Conservation (phyloP, 2,113 vertebrate species). For the Globicephala melas region DNA sequence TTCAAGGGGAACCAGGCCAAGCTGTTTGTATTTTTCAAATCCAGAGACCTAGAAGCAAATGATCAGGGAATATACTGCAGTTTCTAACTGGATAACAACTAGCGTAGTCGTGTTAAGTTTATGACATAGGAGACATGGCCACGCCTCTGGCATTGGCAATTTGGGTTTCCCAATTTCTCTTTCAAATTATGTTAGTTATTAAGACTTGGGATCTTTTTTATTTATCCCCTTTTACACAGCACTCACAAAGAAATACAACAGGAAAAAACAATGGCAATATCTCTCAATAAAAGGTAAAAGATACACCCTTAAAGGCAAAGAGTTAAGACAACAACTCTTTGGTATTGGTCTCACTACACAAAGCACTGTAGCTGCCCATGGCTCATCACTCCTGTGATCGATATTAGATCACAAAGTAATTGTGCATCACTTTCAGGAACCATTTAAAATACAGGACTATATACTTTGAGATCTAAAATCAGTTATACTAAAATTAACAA, state of each 20-base stretch:
- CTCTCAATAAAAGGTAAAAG: background rate
- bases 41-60: background rate
- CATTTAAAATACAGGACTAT: background rate
- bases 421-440: background rate
- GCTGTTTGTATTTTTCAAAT: background rate
- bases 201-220: background rate
- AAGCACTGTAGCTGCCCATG: background rate
- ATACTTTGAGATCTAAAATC: background rate
- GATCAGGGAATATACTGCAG: background rate
- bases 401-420: background rate
- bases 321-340: background rate
- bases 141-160: background rate
- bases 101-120: background rate
- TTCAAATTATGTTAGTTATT: background rate
- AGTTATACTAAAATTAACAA: background rate
- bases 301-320: background rate
- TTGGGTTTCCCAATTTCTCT: background rate
- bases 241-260: background rate
- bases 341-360: background rate
- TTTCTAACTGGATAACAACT: background rate
- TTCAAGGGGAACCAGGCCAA: background rate
- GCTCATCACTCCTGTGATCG: background rate
- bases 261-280: background rate
- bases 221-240: background rate
- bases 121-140: background rate